Conservation (phyloP, 2,113 vertebrate genomes). For the Sinocyclocheilus rhinocerous region DNA sequence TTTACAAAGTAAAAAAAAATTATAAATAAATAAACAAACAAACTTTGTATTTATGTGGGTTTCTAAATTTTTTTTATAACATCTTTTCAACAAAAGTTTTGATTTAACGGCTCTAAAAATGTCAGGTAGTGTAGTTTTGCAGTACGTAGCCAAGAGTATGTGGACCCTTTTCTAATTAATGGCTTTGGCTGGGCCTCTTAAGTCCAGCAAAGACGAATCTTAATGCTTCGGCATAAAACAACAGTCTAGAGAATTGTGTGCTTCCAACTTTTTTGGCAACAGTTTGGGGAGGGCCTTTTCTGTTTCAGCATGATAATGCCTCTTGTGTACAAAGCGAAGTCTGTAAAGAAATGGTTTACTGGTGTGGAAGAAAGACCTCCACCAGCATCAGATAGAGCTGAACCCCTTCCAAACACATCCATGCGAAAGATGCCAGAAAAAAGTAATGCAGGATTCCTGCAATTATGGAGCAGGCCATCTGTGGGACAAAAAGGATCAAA, state of each 20-base stretch:
- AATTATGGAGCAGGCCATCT: constrained; percentile 96
- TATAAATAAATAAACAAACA: no score
- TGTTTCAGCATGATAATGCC: constrained; percentile 1
- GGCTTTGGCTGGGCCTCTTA: not conserved
- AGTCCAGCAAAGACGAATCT: not conserved
- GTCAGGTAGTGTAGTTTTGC: not conserved
- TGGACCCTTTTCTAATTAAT: not conserved
- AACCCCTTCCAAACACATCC: constrained; percentile 98
- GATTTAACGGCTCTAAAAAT: not conserved
- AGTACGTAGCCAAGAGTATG: not conserved
- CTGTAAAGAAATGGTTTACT: constrained; percentile 1
- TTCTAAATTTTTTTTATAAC: not conserved
- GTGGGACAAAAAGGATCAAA: constrained; percentile 24
- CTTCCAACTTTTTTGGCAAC: constrained; percentile 7
- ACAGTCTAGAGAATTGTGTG: not conserved
- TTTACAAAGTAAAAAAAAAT: no score
- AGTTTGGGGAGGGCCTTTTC: not conserved
- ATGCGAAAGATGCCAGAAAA: constrained; percentile 97
- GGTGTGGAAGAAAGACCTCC: constrained; percentile 79
- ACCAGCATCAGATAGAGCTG: constrained; percentile 99
- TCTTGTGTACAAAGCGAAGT: not conserved
- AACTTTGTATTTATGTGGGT: not conserved
- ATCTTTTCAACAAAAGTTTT: not conserved
- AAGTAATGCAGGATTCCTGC: constrained; percentile 98
- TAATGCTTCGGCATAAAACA: not conserved